phyloP scores from a whole-genome alignment of 2,797 vertebrate species.

The Urocyon cinereoargenteus region DNA sequence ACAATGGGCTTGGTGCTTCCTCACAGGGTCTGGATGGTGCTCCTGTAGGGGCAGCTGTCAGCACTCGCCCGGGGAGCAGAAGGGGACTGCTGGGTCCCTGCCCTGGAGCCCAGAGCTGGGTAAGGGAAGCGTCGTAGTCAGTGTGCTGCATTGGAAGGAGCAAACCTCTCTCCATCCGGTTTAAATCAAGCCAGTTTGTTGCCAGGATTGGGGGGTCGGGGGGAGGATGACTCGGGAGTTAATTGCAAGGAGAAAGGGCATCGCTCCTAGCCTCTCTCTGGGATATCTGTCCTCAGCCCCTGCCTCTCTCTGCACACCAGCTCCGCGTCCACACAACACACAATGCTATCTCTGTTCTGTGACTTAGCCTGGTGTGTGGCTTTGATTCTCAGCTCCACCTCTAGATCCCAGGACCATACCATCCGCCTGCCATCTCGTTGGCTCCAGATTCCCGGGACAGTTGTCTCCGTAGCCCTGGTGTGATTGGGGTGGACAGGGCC shows the following conservation, averaged over 20 bases:
- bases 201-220: not conserved
- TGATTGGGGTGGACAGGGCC: not conserved
- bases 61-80: not conserved
- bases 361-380: not conserved
- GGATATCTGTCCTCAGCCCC: not conserved
- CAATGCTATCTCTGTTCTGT: fast-evolving
- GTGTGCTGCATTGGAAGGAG: not conserved
- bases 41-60: not conserved
- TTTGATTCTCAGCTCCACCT: not conserved
- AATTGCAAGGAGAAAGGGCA: too few relatives aligned
- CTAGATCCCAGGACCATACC: not conserved
- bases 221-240: not conserved
- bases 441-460: not conserved
- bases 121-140: not conserved
- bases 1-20: fast-evolving
- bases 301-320: not conserved
- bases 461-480: not conserved
- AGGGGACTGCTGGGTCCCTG: fast-evolving
- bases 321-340: fast-evolving
- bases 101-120: not conserved
- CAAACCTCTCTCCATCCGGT: fast-evolving
- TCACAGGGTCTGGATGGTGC: not conserved
- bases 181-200: not conserved
- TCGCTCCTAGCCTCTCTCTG: not conserved
- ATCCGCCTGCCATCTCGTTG: fast-evolving